Evolutionary conservation across 2,113 vertebrate genomes (phyloP).

Genomic region (Festucalex cinctus): DNA sequence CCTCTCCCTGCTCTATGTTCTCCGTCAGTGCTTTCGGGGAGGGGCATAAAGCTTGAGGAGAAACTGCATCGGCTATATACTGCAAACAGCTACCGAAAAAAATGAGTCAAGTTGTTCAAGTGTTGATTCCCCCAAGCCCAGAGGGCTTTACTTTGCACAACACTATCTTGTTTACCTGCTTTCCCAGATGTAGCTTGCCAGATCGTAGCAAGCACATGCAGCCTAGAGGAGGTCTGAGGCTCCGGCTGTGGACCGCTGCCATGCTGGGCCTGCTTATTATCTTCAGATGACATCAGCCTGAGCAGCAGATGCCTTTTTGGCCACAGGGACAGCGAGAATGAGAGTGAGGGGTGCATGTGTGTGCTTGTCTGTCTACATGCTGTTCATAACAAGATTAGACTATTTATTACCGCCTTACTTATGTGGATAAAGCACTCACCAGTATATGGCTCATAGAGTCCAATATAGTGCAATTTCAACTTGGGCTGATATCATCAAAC

Average conservation of each 20-base stretch:
- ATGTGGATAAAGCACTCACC: conserved; percentile 7
- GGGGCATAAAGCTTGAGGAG: neutral
- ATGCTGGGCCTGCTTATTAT: conserved; percentile 69
- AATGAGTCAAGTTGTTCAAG: conserved; percentile 25
- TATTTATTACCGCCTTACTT: conserved; percentile 66
- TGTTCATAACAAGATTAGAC: conserved; percentile 40
- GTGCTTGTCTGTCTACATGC: conserved; percentile 20
- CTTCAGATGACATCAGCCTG: conserved; percentile 75
- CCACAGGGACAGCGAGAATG: conserved; percentile 49
- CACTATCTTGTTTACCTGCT: neutral
- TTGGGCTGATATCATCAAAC: no score
- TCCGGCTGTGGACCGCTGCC: conserved; percentile 55
- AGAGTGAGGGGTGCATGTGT: neutral
- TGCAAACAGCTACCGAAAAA: conserved; percentile 12
- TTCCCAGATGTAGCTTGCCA: conserved; percentile 43
- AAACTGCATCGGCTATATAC: conserved; percentile 2
- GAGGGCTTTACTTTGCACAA: conserved; percentile 18
- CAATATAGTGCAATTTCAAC: neutral
- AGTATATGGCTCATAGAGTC: neutral
- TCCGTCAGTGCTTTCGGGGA: conserved; percentile 6
- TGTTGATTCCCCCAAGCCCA: conserved; percentile 12
- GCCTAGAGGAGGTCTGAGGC: conserved; percentile 36
- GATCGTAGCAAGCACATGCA: conserved; percentile 40
- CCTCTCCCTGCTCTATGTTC: neutral
- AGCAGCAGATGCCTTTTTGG: conserved; percentile 71